A percentile compares a stretch with the other conserved stretches of the same genome.
phyloP scores from a whole-genome alignment of 2,888 invertebrate species.

The Leptothorax acervorum region DNA sequence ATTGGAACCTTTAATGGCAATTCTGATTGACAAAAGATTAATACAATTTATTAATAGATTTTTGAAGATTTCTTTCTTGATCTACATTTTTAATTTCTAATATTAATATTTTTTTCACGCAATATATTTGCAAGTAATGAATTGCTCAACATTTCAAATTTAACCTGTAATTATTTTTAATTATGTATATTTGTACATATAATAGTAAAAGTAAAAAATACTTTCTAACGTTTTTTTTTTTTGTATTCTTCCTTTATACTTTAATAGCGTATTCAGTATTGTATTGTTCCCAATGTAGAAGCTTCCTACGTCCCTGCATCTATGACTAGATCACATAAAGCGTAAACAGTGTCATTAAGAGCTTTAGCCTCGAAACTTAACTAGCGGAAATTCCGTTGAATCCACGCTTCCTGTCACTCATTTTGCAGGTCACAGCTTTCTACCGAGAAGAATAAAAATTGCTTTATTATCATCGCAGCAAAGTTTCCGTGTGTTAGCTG shows the following conservation, averaged over 20 bases:
- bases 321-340: conserved; percentile 60
- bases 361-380: conserved; percentile 70
- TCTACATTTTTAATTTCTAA: background rate
- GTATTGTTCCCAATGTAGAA: conserved; percentile 23
- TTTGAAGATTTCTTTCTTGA: background rate
- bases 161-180: too few species aligned
- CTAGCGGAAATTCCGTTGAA: conserved; percentile 68
- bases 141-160: background rate
- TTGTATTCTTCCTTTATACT: background rate
- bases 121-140: background rate
- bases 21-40: background rate
- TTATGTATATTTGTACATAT: background rate
- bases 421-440: conserved; percentile 60
- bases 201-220: background rate
- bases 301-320: conserved; percentile 56
- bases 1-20: background rate
- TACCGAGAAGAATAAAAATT: conserved; percentile 43
- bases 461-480: conserved; percentile 25
- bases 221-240: background rate
- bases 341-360: conserved; percentile 67
- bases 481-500: conserved; percentile 49
- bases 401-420: conserved; percentile 64
- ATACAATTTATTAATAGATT: background rate
- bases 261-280: background rate
- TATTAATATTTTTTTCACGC: background rate